Conservation (phyloP, 1,140 invertebrate genomes). For the Brachionus paranguensis region DNA sequence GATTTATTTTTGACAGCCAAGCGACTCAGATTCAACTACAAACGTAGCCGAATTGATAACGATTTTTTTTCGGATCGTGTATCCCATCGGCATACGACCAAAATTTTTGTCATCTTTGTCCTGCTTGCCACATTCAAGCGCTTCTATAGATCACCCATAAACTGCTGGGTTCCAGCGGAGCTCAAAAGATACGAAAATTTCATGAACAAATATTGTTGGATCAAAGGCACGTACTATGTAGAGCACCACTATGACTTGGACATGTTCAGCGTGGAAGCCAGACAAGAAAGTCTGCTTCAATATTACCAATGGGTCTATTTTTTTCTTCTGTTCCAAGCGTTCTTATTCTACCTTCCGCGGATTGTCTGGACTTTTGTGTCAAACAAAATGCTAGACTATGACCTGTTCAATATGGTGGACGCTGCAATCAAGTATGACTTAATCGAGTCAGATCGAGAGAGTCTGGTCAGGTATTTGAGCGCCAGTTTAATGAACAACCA, state of each 20-base stretch:
- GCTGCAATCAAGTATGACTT: background rate
- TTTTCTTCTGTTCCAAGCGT: slow-evolving; percentile 41
- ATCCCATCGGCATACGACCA: slow-evolving; percentile 59
- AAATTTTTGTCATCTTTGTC: slow-evolving; percentile 58
- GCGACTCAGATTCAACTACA: background rate
- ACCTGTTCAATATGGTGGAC: slow-evolving; percentile 25
- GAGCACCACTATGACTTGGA: slow-evolving; percentile 1
- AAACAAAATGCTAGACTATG: slow-evolving; percentile 8
- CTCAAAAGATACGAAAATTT: slow-evolving; percentile 56
- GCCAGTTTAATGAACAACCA: background rate
- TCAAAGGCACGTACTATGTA: slow-evolving; percentile 43
- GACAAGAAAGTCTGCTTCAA: background rate
- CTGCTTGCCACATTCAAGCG: slow-evolving; percentile 58
- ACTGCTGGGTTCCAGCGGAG: slow-evolving; percentile 54
- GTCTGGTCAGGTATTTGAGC: slow-evolving; percentile 25
- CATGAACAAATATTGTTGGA: slow-evolving; percentile 49
- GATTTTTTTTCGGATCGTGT: slow-evolving; percentile 60
- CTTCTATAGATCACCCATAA: slow-evolving; percentile 60
- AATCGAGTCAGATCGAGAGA: background rate
- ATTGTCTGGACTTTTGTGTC: slow-evolving; percentile 37
- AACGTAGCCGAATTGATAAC: slow-evolving; percentile 42
- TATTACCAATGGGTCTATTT: slow-evolving; percentile 42
- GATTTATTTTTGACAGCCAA: background rate
- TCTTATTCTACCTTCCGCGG: slow-evolving; percentile 41
- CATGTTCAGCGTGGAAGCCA: background rate